phyloP scores from a whole-genome alignment of 2,797 vertebrate genomes.

The Paguma larvata region DNA sequence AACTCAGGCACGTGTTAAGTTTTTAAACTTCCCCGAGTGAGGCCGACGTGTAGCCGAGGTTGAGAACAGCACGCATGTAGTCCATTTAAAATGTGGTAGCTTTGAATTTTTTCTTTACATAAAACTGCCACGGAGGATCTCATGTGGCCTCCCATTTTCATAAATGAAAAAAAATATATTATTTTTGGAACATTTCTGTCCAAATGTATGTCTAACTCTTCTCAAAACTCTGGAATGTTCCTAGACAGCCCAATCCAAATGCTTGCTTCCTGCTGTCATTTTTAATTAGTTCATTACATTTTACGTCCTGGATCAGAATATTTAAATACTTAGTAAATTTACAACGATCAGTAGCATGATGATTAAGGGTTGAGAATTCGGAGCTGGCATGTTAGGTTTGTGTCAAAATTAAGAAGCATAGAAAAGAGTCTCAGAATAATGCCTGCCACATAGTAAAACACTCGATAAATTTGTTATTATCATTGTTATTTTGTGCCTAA shows the following conservation, averaged over 20 bases:
- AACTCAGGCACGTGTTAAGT: neutral
- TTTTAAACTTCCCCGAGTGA: neutral
- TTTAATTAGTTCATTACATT: slow-evolving; percentile 10
- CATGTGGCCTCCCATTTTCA: neutral
- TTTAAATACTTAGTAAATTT: neutral
- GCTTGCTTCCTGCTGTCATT: neutral
- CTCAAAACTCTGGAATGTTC: neutral
- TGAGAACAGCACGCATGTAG: neutral
- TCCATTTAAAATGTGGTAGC: neutral
- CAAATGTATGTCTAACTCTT: neutral
- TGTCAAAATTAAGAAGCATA: neutral
- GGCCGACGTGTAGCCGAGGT: neutral
- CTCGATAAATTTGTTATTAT: neutral
- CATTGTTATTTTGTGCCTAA: neutral
- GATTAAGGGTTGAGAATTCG: neutral
- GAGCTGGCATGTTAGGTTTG: neutral
- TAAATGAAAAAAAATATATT: neutral
- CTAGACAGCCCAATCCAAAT: neutral
- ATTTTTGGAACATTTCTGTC: neutral
- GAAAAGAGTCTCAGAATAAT: neutral
- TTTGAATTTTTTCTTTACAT: slow-evolving; percentile 31
- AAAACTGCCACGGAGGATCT: neutral
- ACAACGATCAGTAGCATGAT: neutral
- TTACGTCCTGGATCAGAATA: neutral
- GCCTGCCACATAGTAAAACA: neutral